A percentile compares a stretch with the other conserved stretches of the same genome.
Evolutionary conservation across 2,888 invertebrate genomes (phyloP).

Genomic region (Drosophila imparisetae): DNA sequence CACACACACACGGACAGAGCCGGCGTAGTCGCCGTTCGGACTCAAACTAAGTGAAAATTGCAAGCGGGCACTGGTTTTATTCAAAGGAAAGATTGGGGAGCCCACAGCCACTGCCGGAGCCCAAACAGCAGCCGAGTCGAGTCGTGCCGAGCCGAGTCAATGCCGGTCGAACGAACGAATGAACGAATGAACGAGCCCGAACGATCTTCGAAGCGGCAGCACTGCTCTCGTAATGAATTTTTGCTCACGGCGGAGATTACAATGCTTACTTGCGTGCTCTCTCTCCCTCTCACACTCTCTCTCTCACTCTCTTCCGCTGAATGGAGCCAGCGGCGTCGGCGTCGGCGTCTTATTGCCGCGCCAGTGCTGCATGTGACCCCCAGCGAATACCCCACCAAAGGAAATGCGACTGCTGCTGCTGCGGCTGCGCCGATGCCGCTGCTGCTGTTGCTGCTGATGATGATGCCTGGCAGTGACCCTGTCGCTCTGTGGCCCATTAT

Average conservation of each 20-base stretch:
- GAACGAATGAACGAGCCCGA: constrained; percentile 11
- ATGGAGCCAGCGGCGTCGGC: constrained; percentile 28
- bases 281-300: constrained; percentile 14
- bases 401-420: constrained; percentile 48
- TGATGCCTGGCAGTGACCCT: constrained; percentile 36
- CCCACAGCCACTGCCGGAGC: constrained; percentile 37
- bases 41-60: constrained; percentile 83
- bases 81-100: constrained; percentile 76
- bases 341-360: constrained; percentile 56
- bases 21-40: constrained; percentile 77
- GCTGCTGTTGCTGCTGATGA: constrained; percentile 15
- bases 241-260: constrained; percentile 32
- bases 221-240: constrained; percentile 42
- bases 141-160: constrained; percentile 44
- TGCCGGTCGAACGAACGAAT: constrained; percentile 32
- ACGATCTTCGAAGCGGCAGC: constrained; percentile 24
- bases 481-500: constrained; percentile 47
- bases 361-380: constrained; percentile 63
- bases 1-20: constrained; percentile 46
- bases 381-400: constrained; percentile 55
- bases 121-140: constrained; percentile 41
- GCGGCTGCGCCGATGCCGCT: constrained; percentile 7
- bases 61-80: constrained; percentile 80
- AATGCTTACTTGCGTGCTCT: constrained; percentile 18
- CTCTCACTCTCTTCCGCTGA: constrained; percentile 9